A percentile compares a stretch with the other conserved stretches of the same genome.
These are phyloP conservation scores for Phlogophora meticulosa DNA, from an alignment of 2,888 invertebrate genomes.

Conservation along the genomic window DNA sequence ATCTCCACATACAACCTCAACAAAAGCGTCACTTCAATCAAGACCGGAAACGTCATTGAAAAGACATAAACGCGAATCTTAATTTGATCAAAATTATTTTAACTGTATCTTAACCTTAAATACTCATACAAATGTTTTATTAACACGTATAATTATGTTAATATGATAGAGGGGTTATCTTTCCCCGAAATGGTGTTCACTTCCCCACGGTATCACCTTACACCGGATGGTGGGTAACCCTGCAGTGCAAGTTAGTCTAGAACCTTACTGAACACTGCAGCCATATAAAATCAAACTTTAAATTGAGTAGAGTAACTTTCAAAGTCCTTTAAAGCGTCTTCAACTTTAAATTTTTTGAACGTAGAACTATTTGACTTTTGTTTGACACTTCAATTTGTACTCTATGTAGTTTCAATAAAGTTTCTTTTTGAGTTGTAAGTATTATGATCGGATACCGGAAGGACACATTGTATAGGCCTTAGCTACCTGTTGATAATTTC, in stretches of 20 bases:
- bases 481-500: conserved; percentile 90
- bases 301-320: conserved; percentile 40
- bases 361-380: conserved; percentile 61
- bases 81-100: conserved; percentile 50
- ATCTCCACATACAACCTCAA: conserved; percentile 19
- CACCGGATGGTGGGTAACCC: conserved; percentile 87
- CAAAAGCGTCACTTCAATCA: conserved; percentile 35
- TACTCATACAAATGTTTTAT: conserved; percentile 43
- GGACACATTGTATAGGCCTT: conserved; percentile 85
- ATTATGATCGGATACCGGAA: conserved; percentile 84
- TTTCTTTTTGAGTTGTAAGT: conserved; percentile 57
- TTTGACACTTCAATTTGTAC: conserved; percentile 52
- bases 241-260: conserved; percentile 73
- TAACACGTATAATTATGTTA: conserved; percentile 66
- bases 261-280: conserved; percentile 58
- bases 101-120: conserved; percentile 46
- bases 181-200: conserved; percentile 76
- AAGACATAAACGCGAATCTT: conserved; percentile 78
- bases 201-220: conserved; percentile 89
- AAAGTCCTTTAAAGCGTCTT: conserved; percentile 61
- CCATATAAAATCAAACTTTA: conserved; percentile 64
- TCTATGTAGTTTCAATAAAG: conserved; percentile 61
- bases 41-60: conserved; percentile 72
- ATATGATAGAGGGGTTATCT: conserved; percentile 72
- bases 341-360: conserved; percentile 62